These are phyloP conservation scores for Parnassius orleans DNA, from an alignment of 2,888 invertebrate species.

Conservation along the genomic window DNA sequence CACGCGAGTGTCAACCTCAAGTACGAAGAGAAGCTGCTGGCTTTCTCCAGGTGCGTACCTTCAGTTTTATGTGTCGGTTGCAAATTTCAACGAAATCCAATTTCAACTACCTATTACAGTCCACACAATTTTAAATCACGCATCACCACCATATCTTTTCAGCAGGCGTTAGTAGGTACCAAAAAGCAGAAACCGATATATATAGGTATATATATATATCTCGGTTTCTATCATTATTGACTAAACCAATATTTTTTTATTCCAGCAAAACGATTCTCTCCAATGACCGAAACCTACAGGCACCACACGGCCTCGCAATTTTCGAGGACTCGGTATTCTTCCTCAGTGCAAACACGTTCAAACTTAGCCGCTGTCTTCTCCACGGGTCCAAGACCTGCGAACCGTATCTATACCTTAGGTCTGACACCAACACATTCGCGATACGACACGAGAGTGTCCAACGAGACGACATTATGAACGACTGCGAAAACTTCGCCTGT, in stretches of 20 bases:
- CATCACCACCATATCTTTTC: no score
- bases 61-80: no score
- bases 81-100: no score
- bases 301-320: constrained; percentile 84
- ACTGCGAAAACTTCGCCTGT: constrained; percentile 75
- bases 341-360: constrained; percentile 76
- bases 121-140: no score
- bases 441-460: constrained; percentile 57
- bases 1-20: no score
- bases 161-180: no score
- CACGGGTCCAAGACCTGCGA: constrained; percentile 79
- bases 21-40: no score
- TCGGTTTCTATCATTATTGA: no score
- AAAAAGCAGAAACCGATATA: no score
- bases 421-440: constrained; percentile 52
- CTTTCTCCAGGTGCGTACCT: no score
- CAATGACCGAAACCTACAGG: constrained; percentile 64
- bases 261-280: constrained; percentile 64
- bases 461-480: constrained; percentile 55
- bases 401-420: constrained; percentile 61
- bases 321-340: constrained; percentile 90
- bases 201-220: no score
- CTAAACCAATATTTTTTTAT: background rate
- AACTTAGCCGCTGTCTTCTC: constrained; percentile 83
- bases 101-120: no score